A percentile compares a stretch with the other conserved stretches of the same genome.
phyloP scores from a whole-genome alignment of 2,113 vertebrate genomes.

The Nicator chloris region DNA sequence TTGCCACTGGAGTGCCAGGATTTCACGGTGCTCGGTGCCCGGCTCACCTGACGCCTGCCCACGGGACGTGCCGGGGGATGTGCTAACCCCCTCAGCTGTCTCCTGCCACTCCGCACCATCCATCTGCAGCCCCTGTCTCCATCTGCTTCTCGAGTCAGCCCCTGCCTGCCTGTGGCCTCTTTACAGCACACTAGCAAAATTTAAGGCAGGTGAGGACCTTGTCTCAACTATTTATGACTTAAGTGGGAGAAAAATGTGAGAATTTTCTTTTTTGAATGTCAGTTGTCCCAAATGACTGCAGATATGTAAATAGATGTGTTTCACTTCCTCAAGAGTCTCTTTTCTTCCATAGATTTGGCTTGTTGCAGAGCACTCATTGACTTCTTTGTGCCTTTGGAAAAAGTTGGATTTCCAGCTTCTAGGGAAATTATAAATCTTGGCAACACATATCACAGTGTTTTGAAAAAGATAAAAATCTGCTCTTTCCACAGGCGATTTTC shows the following conservation, averaged over 20 bases:
- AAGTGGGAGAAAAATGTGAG: constrained; percentile 33
- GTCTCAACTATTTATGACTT: constrained; percentile 53
- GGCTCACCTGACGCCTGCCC: not conserved
- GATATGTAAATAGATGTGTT: constrained; percentile 45
- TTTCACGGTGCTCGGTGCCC: not conserved
- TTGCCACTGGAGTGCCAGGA: not conserved
- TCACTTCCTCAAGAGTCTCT: not conserved
- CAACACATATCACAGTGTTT: not conserved
- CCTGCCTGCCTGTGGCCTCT: not conserved
- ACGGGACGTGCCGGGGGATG: fast-evolving
- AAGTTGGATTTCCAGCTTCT: constrained; percentile 38
- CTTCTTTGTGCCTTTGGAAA: not conserved
- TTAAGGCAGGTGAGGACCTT: constrained; percentile 59
- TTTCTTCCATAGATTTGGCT: constrained; percentile 28
- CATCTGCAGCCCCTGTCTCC: not conserved
- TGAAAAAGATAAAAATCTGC: constrained; percentile 53
- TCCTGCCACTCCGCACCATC: not conserved
- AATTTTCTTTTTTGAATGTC: constrained; percentile 24
- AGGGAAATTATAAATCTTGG: constrained; percentile 44
- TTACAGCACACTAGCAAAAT: constrained; percentile 1
- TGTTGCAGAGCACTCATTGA: not conserved
- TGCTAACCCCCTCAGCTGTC: not conserved
- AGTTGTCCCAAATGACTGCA: constrained; percentile 22
- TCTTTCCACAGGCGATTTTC: constrained; percentile 32
- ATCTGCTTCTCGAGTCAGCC: not conserved